Base-by-base conservation (phyloP, 2,888 invertebrate species). In the Calliscelio sp. region DNA sequence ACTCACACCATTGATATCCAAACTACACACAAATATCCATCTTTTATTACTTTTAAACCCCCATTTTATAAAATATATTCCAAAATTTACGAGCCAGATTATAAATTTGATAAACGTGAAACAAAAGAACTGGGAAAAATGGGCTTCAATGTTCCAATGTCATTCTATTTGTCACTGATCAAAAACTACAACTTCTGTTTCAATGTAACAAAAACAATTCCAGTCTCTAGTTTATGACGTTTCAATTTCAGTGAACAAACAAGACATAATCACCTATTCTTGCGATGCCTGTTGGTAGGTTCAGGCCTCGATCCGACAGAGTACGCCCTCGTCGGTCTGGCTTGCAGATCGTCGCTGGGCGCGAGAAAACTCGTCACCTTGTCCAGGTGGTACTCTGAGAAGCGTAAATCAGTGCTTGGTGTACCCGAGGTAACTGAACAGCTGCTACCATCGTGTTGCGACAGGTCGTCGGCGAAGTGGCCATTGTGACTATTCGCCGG, bases 221-320 rank as follows among this genome's bases (percentile, higher is more conserved):
- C n/a, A n/a, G n/a, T n/a, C n/a, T n/a, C 22, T 20, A 22, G 20
- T 49, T 49, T 49, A 10, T 3, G 46, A 22, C 22, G 46, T 22
- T 49, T 49, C 22, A 49, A 1, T 49, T 49, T 44, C 16, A 44
- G 18, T 51, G 25, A 57, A 32, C 18, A 35, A 35, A 32, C 18
- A n/a, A 32, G 10, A 25, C 10, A 65, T 46, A 57, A 41, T 63
- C 81, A 93, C 93, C 93, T 93, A 87, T 93, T 93, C 86, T 93
- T 93, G 20, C 93, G 90, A 86, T 93, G 91, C 89, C 94, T 94
- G 92, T 94, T 95, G 8, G 94, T 94, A 80, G 95, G 94, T 86
- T 96, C 96, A 2, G 97, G 96, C 86, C 96, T 95, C 71, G 97
- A 97, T 22, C 98, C 98, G 85, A 98, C 96, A 25, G 97, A 97